A percentile compares a stretch with the other conserved stretches of the same genome.
These are phyloP conservation scores for Lottia scabra DNA, from an alignment of 2,888 invertebrate species.

Conservation along the genomic window DNA sequence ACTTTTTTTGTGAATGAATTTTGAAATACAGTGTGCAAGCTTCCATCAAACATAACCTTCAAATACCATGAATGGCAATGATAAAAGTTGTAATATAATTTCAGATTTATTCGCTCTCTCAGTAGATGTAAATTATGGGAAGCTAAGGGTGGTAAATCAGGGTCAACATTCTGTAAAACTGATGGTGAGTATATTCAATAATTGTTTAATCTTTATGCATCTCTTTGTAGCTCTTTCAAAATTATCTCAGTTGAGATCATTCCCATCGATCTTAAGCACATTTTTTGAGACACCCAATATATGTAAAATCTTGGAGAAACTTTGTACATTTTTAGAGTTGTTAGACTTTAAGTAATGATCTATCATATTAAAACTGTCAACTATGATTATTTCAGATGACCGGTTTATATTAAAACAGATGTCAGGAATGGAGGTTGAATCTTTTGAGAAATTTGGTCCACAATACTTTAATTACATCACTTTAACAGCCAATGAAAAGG, in stretches of 20 bases:
- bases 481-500: constrained; percentile 76
- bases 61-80: too few relatives aligned
- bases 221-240: too few relatives aligned
- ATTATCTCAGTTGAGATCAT: too few relatives aligned
- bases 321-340: too few relatives aligned
- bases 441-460: constrained; percentile 93
- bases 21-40: too few relatives aligned
- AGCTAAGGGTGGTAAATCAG: constrained; percentile 96
- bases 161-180: constrained; percentile 95
- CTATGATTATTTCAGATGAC: constrained; percentile 76
- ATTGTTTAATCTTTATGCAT: too few relatives aligned
- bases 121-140: constrained; percentile 67
- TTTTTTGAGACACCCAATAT: too few relatives aligned
- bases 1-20: not conserved
- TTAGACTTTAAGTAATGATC: too few relatives aligned
- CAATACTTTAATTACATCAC: constrained; percentile 94
- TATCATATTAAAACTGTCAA: too few relatives aligned
- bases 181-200: constrained; percentile 73
- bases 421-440: constrained; percentile 89
- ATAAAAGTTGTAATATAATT: constrained; percentile 8
- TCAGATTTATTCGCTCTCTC: constrained; percentile 66
- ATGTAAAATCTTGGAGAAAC: too few relatives aligned
- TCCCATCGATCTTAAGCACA: too few relatives aligned
- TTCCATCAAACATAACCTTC: too few relatives aligned
- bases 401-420: constrained; percentile 95